A percentile compares a stretch with the other conserved stretches of the same genome.
These are phyloP conservation scores for Myodes glareolus DNA, from an alignment of 2,113 vertebrate species.

Conservation along the genomic window DNA sequence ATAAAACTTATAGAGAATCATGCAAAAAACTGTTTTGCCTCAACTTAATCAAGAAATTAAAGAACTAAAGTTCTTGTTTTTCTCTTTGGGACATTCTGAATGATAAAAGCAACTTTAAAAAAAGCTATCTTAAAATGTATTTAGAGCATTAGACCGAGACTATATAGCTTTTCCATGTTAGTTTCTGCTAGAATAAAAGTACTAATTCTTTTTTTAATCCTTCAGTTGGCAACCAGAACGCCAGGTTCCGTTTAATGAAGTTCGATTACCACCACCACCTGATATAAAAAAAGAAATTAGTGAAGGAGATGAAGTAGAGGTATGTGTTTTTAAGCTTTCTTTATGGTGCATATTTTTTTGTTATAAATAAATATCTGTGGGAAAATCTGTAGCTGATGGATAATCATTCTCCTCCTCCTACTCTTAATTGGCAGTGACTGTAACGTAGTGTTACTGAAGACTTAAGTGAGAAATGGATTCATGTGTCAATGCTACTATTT, in stretches of 20 bases:
- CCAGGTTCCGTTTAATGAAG: slow-evolving; percentile 96
- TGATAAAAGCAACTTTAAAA: not conserved
- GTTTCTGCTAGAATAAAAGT: not conserved
- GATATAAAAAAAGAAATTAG: slow-evolving; percentile 96
- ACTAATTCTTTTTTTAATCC: slow-evolving; percentile 57
- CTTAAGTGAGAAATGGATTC: slow-evolving; percentile 12
- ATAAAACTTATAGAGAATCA: not conserved
- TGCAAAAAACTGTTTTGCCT: not conserved
- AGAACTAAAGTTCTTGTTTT: not conserved
- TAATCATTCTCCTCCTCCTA: not conserved
- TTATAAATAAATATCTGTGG: slow-evolving; percentile 21
- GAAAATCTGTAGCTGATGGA: not conserved
- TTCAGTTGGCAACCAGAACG: slow-evolving; percentile 98
- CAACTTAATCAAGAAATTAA: not conserved
- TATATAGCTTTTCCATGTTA: slow-evolving; percentile 5
- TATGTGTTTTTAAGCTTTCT: slow-evolving; percentile 81
- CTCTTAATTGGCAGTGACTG: not conserved
- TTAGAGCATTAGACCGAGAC: not conserved
- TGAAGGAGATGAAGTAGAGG: slow-evolving; percentile 99
- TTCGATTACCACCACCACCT: slow-evolving; percentile 94
- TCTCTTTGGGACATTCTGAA: not conserved
- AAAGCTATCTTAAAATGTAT: not conserved
- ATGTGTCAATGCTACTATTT: not conserved
- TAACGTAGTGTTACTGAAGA: not conserved
- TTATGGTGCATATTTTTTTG: slow-evolving; percentile 21